phyloP scores from a whole-genome alignment of 1,140 invertebrate species.

The Rhopalosiphum padi region DNA sequence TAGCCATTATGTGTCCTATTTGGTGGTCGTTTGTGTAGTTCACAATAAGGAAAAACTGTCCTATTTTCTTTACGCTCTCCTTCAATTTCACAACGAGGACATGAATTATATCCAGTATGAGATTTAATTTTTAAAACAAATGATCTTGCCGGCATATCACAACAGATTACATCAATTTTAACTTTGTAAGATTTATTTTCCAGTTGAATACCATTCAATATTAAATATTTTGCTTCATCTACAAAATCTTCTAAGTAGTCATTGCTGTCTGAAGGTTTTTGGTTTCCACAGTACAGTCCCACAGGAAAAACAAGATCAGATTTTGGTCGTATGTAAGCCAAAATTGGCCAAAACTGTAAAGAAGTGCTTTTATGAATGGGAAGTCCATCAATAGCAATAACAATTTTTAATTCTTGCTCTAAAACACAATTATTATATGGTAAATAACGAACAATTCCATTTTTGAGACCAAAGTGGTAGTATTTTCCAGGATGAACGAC shows the following conservation, averaged over 20 bases:
- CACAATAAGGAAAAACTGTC: neutral
- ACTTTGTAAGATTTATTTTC: conserved; percentile 36
- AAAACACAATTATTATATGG: too few species aligned
- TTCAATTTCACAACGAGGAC: conserved; percentile 60
- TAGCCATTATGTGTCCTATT: conserved; percentile 7
- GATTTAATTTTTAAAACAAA: conserved; percentile 59
- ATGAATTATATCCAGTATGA: conserved; percentile 59
- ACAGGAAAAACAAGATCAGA: conserved; percentile 35
- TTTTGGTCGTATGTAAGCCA: neutral
- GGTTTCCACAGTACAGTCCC: conserved; percentile 60
- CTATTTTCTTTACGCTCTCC: neutral
- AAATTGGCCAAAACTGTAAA: conserved; percentile 22
- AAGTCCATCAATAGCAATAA: conserved; percentile 13
- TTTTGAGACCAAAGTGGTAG: conserved; percentile 56
- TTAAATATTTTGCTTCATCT: conserved; percentile 29
- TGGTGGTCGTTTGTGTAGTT: neutral
- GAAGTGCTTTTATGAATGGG: conserved; percentile 30
- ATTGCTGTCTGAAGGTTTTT: conserved; percentile 59
- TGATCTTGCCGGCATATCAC: conserved; percentile 61
- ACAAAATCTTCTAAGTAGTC: conserved; percentile 55
- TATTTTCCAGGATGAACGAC: conserved; percentile 45
- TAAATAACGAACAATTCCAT: conserved; percentile 28
- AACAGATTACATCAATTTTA: conserved; percentile 59
- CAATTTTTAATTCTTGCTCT: neutral
- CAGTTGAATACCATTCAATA: conserved; percentile 56